Conservation (phyloP, 2,888 invertebrate genomes). For the Diaphora mendica region DNA sequence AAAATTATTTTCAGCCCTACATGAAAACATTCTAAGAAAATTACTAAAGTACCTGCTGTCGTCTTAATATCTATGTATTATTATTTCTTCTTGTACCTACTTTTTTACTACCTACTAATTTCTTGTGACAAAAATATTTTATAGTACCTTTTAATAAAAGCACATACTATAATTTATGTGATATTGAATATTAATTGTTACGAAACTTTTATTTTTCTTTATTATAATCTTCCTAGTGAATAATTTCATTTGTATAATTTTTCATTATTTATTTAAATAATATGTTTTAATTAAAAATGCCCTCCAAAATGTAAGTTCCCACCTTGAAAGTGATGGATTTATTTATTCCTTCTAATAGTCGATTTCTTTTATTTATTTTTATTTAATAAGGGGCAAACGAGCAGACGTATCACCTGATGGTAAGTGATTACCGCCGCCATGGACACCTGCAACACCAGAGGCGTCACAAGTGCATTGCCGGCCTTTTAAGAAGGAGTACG, state of each 20-base stretch:
- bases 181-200: neutral
- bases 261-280: no score
- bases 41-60: conserved; percentile 16
- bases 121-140: neutral
- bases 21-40: conserved; percentile 22
- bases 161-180: neutral
- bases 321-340: neutral
- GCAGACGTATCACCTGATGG: no score
- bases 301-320: no score
- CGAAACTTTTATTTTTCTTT: neutral
- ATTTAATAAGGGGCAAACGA: no score
- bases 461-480: no score
- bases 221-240: no score
- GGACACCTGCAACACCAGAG: no score
- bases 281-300: no score
- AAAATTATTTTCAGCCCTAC: conserved; percentile 45
- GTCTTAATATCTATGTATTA: neutral
- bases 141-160: neutral
- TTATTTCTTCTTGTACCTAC: neutral
- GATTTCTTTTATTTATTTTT: no score
- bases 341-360: neutral
- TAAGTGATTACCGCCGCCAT: no score
- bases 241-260: no score
- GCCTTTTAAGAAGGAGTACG: no score
- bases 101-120: neutral